Conservation (phyloP, 2,797 vertebrate genomes). For the Cryptoblepharus egeriae region DNA sequence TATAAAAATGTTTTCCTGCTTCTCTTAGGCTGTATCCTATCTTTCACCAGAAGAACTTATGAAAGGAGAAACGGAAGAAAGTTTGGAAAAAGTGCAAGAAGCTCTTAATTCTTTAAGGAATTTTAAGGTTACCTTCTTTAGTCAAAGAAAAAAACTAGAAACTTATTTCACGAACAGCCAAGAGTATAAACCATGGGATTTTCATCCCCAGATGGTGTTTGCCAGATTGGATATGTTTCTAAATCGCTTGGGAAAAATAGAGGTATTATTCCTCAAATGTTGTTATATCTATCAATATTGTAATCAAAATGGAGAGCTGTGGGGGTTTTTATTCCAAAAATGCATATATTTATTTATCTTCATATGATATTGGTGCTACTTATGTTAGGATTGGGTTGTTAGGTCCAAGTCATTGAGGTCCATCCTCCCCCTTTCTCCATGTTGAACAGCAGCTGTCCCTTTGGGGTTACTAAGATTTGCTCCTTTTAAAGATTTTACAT, state of each 20-base stretch:
- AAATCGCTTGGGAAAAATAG: constrained; percentile 77
- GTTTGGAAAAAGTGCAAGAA: constrained; percentile 77
- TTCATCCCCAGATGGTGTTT: constrained; percentile 83
- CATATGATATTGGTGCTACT: constrained; percentile 23
- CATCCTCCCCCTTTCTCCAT: too few relatives aligned
- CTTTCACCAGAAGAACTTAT: constrained; percentile 79
- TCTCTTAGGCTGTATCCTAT: constrained; percentile 76
- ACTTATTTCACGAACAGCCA: constrained; percentile 63
- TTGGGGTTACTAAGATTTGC: too few relatives aligned
- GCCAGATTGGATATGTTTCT: constrained; percentile 81
- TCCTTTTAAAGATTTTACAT: too few relatives aligned
- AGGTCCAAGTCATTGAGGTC: too few relatives aligned
- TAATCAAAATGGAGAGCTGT: constrained; percentile 5
- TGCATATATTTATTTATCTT: not conserved
- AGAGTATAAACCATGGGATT: constrained; percentile 81
- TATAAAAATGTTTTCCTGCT: constrained; percentile 9
- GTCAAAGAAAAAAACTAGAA: constrained; percentile 75
- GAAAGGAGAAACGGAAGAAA: constrained; percentile 82
- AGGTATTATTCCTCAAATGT: constrained; percentile 74
- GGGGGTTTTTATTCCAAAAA: not conserved
- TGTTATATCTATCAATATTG: not conserved
- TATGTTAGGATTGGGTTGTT: too few relatives aligned
- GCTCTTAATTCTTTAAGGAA: constrained; percentile 73
- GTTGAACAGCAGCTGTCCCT: too few relatives aligned
- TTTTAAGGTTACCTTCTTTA: constrained; percentile 81